phyloP scores from a whole-genome alignment of 2,113 vertebrate species.

The Chloroceryle aenea region DNA sequence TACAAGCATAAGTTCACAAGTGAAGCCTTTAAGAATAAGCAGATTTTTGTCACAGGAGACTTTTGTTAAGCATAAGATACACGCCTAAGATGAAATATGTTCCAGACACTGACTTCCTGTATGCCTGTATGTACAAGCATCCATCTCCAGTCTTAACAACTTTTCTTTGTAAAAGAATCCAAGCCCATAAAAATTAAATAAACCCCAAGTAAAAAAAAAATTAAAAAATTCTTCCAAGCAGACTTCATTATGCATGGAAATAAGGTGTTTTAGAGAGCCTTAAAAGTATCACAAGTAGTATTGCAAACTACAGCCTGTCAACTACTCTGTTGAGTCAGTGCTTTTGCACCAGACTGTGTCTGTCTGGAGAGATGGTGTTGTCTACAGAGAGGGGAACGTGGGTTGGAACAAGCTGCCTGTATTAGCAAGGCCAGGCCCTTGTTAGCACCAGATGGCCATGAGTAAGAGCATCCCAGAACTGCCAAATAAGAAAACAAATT shows the following conservation, averaged over 20 bases:
- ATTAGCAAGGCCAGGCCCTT: not conserved
- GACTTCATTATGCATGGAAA: conserved; percentile 15
- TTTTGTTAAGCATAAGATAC: conserved; percentile 2
- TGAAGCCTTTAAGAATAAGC: conserved; percentile 11
- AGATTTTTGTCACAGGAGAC: not conserved
- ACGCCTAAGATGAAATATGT: not conserved
- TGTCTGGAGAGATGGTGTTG: not conserved
- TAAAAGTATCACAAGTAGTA: not conserved
- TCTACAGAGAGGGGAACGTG: not conserved
- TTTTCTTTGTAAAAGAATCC: conserved; percentile 18
- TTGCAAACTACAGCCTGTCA: not conserved
- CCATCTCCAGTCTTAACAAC: not conserved
- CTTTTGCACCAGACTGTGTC: not conserved
- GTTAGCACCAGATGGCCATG: not conserved
- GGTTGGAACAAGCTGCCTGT: not conserved
- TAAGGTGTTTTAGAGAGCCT: not conserved
- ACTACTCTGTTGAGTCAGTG: not conserved
- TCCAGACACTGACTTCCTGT: not conserved
- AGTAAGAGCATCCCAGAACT: not conserved
- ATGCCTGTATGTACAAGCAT: not conserved
- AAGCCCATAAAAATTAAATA: conserved; percentile 4
- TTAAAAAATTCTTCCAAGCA: not conserved
- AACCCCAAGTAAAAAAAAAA: not conserved
- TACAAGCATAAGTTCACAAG: conserved; percentile 15
- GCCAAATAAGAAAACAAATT: not conserved